Conservation (phyloP, 2,113 vertebrate species). For the Myotis brandtii region DNA sequence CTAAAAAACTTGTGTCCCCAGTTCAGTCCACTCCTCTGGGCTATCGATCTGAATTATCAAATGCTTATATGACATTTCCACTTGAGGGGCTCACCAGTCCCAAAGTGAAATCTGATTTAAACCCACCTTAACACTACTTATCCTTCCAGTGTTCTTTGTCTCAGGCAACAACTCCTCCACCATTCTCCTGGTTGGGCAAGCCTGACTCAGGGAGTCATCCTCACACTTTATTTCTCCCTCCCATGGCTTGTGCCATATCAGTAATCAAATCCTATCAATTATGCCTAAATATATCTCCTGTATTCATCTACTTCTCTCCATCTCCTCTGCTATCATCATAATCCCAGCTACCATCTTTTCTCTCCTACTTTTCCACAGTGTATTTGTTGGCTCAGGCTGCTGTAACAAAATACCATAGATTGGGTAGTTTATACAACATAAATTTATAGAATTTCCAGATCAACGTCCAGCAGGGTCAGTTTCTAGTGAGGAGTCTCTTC, state of each 20-base stretch:
- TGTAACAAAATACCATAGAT: neutral
- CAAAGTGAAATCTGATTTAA: slow-evolving; percentile 49
- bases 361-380: neutral
- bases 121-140: slow-evolving; percentile 37
- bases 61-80: neutral
- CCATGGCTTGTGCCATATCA: neutral
- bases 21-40: neutral
- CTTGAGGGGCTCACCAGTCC: neutral
- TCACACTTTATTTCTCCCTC: neutral
- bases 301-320: neutral
- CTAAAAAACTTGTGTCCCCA: slow-evolving; percentile 31
- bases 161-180: neutral
- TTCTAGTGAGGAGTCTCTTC: neutral
- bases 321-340: neutral
- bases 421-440: neutral
- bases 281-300: neutral
- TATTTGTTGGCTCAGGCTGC: neutral
- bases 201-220: neutral
- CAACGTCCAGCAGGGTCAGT: neutral
- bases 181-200: neutral
- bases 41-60: slow-evolving; percentile 32
- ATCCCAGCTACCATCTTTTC: slow-evolving; percentile 17
- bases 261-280: neutral
- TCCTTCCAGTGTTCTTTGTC: neutral
- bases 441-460: neutral